These are phyloP conservation scores for Tromatobia lineatoria DNA, from an alignment of 2,888 invertebrate species.

Conservation along the genomic window DNA sequence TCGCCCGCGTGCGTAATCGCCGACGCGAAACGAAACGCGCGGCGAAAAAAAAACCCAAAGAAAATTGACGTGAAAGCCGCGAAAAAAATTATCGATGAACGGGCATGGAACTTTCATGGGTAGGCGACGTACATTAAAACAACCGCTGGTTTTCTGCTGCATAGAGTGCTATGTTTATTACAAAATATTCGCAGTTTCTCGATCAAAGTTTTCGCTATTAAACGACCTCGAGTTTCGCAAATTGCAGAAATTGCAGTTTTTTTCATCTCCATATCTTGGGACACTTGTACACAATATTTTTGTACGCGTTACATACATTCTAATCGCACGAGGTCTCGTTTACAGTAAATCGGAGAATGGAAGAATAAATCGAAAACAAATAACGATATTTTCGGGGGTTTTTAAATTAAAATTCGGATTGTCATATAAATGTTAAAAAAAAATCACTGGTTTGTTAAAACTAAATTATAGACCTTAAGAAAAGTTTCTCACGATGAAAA, in stretches of 20 bases:
- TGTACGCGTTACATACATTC: slow-evolving; percentile 16
- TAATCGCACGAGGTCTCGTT: slow-evolving; percentile 38
- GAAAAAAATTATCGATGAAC: slow-evolving; percentile 56
- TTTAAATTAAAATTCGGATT: background rate
- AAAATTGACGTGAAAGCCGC: background rate
- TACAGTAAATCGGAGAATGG: slow-evolving; percentile 36
- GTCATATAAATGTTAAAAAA: slow-evolving; percentile 43
- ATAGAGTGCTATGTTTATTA: slow-evolving; percentile 81
- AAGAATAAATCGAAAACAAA: slow-evolving; percentile 18
- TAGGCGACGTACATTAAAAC: slow-evolving; percentile 12
- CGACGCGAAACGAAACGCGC: slow-evolving; percentile 46
- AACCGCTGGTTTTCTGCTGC: slow-evolving; percentile 60
- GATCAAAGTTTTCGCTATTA: slow-evolving; percentile 10
- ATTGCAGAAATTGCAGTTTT: slow-evolving; percentile 17
- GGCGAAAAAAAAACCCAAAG: slow-evolving; percentile 61
- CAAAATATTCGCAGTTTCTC: slow-evolving; percentile 79
- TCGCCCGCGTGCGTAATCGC: slow-evolving; percentile 44
- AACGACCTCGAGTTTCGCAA: slow-evolving; percentile 25
- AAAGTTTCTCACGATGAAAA: slow-evolving; percentile 13
- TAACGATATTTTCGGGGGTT: background rate
- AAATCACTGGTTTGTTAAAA: slow-evolving; percentile 7
- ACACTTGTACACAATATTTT: slow-evolving; percentile 31
- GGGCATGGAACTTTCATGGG: slow-evolving; percentile 32
- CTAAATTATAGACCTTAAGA: slow-evolving; percentile 19
- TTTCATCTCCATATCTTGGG: slow-evolving; percentile 14